Evolutionary conservation across 2,113 vertebrate species (phyloP), one percentile per base, ranked within the genome.

Genomic region (Leptobrachium leishanense): DNA sequence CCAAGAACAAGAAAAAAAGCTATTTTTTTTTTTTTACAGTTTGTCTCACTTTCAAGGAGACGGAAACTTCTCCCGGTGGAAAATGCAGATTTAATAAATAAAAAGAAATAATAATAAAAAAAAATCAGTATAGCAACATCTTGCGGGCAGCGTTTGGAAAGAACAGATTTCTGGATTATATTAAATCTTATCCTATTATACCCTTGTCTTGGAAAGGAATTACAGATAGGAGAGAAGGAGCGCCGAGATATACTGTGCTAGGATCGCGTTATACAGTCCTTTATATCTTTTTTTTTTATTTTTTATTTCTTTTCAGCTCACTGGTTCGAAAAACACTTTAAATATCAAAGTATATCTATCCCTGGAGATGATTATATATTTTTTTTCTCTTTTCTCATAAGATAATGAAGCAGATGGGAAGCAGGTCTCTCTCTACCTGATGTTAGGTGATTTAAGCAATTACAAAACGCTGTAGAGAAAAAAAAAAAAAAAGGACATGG

Each of bases 101-200:
- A 15, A 73, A 55, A 69, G 6, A 31, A 42, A 31, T n/a, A n/a
- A n/a, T n/a, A n/a, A n/a, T n/a, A n/a, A n/a, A n/a, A n/a, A n/a
- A n/a, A n/a, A n/a, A n/a, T n/a, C n/a, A n/a, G n/a, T n/a, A n/a
- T n/a, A 44, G 2, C 42, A 31, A 44, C 73, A 43, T 62, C 72
- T 31, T 41, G 12, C 66, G 42, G 10, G 68, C 6, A 65, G 20
- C 43, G 57, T 31, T 9, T 71, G 76, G 76, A 70, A 73, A 72
- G 70, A 73, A 73, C 39, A 55, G 62, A 66, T 57, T 67, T 79
- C 46, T 7, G 77, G 40, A 79, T 79, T 67, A 73, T 20, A 66
- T 54, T 46, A 65, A 72, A 71, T 72, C 57, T 65, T 64, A 6
- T 10, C 71, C 76, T 63, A 39, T 73, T 72, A 72, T 43, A 62